Evolutionary conservation across 2,888 invertebrate genomes (phyloP).

Genomic region (Tortricodes alternella): DNA sequence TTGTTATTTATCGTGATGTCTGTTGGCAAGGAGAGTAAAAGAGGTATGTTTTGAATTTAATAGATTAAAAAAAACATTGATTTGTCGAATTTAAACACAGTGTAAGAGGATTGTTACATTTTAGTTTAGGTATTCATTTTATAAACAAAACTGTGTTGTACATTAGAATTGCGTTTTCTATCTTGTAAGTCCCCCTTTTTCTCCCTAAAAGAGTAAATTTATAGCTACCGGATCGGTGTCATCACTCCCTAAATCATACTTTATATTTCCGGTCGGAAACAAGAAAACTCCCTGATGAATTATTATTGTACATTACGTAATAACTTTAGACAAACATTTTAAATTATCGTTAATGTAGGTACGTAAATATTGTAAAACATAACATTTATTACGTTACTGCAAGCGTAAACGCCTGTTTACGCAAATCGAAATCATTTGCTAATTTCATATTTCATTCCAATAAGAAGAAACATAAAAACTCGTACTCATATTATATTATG

Average conservation of each 20-base stretch:
- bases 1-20: constrained; percentile 51
- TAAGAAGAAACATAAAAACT: no score
- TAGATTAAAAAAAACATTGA: no score
- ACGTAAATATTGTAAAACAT: no score
- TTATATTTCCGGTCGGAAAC: constrained; percentile 30
- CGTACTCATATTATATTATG: no score
- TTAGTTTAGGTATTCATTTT: background rate
- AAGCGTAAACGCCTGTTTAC: no score
- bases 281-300: constrained; percentile 19
- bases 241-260: constrained; percentile 31
- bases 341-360: constrained; percentile 2
- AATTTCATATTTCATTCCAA: no score
- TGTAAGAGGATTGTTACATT: background rate
- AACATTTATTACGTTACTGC: no score
- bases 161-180: constrained; percentile 8
- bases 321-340: constrained; percentile 5
- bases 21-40: constrained; percentile 61
- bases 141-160: background rate
- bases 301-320: constrained; percentile 18
- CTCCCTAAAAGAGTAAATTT: constrained; percentile 25
- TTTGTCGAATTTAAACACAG: no score
- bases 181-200: constrained; percentile 14
- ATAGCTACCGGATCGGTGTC: constrained; percentile 20
- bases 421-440: no score
- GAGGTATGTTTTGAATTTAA: constrained; percentile 50